A percentile compares a stretch with the other conserved stretches of the same genome.
Evolutionary conservation across 37 sponge, comb jelly and placozoan genomes (phyloP).

Genomic region (Haliclona indistincta): DNA sequence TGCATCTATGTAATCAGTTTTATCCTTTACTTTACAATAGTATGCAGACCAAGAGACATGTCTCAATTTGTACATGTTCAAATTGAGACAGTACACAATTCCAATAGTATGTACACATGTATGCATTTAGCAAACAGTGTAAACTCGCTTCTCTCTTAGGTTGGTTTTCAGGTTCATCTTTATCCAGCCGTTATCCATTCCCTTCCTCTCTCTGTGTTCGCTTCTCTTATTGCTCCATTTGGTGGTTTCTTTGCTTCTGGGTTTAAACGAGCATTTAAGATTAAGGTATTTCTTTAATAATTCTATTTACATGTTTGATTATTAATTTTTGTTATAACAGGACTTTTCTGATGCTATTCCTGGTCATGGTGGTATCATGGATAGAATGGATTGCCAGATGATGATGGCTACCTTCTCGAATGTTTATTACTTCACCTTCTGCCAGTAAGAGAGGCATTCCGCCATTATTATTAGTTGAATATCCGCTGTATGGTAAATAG

Average conservation of each 20-base stretch:
- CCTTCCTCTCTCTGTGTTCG: constrained; percentile 83
- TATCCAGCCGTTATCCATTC: constrained; percentile 89
- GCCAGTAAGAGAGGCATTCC: too few species aligned
- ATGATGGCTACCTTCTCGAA: constrained; percentile 94
- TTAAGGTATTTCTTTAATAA: constrained; percentile 75
- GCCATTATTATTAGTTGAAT: too few species aligned
- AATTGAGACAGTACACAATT: not conserved
- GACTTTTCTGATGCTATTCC: constrained; percentile 98
- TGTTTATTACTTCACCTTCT: constrained; percentile 94
- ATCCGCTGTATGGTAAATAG: too few species aligned
- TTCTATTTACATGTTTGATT: not conserved
- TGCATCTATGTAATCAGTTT: constrained; percentile 16
- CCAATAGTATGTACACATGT: not conserved
- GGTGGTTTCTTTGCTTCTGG: constrained; percentile 99
- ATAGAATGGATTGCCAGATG: constrained; percentile 96
- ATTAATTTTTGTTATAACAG: constrained; percentile 21
- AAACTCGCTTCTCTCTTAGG: not conserved
- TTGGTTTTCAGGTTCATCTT: constrained; percentile 16
- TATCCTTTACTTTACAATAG: not conserved
- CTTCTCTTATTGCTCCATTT: constrained; percentile 97
- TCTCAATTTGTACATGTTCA: not conserved
- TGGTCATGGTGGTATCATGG: constrained; percentile 97
- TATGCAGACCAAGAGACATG: not conserved
- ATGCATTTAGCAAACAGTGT: not conserved
- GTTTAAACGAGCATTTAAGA: constrained; percentile 94